Conservation (phyloP, 1,140 invertebrate genomes). For the Drosophila lacteicornis region DNA sequence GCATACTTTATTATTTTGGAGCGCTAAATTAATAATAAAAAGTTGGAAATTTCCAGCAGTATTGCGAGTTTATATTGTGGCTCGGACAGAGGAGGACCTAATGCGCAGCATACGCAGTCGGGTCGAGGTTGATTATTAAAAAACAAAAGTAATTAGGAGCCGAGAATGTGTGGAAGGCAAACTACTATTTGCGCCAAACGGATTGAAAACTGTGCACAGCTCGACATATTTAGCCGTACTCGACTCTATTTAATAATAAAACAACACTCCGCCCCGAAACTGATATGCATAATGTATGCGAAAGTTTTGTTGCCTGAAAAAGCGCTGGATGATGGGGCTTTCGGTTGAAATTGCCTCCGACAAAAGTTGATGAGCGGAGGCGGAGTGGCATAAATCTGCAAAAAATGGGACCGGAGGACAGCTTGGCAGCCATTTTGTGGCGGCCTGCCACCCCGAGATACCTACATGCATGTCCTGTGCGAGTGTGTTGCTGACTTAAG, state of each 20-base stretch:
- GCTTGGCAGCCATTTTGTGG: conserved; percentile 20
- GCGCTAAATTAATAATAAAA: conserved; percentile 79
- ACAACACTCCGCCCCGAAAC: conserved; percentile 34
- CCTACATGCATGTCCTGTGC: background rate
- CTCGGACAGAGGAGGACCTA: conserved; percentile 31
- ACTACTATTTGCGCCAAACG: conserved; percentile 46
- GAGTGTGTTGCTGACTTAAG: conserved; percentile 15
- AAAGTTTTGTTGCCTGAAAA: conserved; percentile 53
- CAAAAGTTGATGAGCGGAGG: conserved; percentile 43
- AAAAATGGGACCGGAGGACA: conserved; percentile 24
- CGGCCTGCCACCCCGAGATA: background rate
- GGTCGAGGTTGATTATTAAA: conserved; percentile 79
- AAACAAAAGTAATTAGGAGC: conserved; percentile 79
- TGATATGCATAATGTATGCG: conserved; percentile 68
- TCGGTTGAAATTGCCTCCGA: conserved; percentile 46
- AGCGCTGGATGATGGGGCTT: conserved; percentile 4
- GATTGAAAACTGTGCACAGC: conserved; percentile 58
- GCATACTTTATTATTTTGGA: conserved; percentile 76
- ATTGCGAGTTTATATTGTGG: conserved; percentile 58
- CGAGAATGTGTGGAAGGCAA: conserved; percentile 44
- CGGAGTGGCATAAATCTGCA: conserved; percentile 52
- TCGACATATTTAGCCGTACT: conserved; percentile 37
- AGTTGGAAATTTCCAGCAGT: conserved; percentile 52
- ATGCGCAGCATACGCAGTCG: conserved; percentile 64
- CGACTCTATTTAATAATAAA: conserved; percentile 48